Conservation (phyloP, 2,888 invertebrate species). For the Hypselothyrea guttata region DNA sequence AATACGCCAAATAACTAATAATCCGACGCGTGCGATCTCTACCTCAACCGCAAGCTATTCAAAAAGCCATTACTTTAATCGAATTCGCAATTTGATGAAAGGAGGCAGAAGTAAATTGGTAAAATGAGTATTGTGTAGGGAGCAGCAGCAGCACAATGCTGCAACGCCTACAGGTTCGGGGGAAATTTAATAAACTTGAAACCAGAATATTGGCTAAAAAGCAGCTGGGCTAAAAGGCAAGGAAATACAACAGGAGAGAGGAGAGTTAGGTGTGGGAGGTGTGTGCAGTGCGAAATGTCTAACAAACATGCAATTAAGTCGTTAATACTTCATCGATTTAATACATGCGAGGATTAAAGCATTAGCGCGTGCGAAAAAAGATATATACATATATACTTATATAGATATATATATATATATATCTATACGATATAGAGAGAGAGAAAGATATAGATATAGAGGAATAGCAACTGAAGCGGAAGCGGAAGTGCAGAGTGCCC, state of each 20-base stretch:
- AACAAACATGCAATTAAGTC: slow-evolving; percentile 82
- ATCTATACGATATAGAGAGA: not conserved
- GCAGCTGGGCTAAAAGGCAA: not conserved
- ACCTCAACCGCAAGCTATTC: slow-evolving; percentile 31
- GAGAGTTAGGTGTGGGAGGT: not conserved
- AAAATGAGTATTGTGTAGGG: not conserved
- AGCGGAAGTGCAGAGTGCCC: slow-evolving; percentile 53
- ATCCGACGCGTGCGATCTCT: too few relatives aligned
- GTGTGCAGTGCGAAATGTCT: slow-evolving; percentile 63
- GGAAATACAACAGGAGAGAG: not conserved
- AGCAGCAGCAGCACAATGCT: slow-evolving; percentile 31
- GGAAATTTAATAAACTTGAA: slow-evolving; percentile 60
- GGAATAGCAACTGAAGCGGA: slow-evolving; percentile 9
- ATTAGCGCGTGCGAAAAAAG: slow-evolving; percentile 71
- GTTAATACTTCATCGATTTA: slow-evolving; percentile 82
- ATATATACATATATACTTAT: slow-evolving; percentile 15
- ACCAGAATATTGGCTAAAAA: slow-evolving; percentile 33
- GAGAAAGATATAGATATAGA: not conserved
- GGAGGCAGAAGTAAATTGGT: slow-evolving; percentile 29
- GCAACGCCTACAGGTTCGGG: slow-evolving; percentile 57
- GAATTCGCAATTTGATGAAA: slow-evolving; percentile 68
- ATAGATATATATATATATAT: not conserved
- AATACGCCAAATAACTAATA: slow-evolving; percentile 8
- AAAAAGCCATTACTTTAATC: slow-evolving; percentile 68
- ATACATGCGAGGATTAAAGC: slow-evolving; percentile 79